Evolutionary conservation across 2,113 vertebrate genomes (phyloP).

Genomic region (Conger conger): DNA sequence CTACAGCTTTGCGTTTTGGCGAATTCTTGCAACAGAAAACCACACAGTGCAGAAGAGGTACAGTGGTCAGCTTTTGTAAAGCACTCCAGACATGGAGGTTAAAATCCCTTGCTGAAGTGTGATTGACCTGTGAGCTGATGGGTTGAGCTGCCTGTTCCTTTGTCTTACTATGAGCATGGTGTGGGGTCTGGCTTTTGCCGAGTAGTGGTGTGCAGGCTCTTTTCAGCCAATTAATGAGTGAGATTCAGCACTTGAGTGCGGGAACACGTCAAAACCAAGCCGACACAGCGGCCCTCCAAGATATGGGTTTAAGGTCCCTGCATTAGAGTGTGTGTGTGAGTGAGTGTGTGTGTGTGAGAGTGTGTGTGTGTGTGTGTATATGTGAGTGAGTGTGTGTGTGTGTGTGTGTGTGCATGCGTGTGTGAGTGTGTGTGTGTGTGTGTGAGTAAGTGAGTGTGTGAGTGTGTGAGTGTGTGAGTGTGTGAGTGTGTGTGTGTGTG

Average conservation of each 20-base stretch:
- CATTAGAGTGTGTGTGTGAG: too few species aligned
- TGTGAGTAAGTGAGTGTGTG: conserved; percentile 7
- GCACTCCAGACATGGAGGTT: neutral
- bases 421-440: neutral
- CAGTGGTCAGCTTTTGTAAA: neutral
- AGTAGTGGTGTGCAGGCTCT: too few species aligned
- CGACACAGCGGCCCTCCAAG: too few species aligned
- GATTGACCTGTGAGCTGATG: neutral
- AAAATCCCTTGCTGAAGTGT: neutral
- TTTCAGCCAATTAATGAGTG: too few species aligned
- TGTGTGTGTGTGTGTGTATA: too few species aligned
- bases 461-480: neutral
- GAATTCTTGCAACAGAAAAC: neutral
- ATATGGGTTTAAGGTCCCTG: too few species aligned
- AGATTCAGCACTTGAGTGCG: too few species aligned
- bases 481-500: neutral
- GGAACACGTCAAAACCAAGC: too few species aligned
- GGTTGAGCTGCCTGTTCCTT: neutral
- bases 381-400: too few species aligned
- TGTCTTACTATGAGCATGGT: neutral
- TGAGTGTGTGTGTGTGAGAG: too few species aligned
- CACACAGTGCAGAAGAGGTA: neutral
- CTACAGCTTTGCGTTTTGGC: neutral
- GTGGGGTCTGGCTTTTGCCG: neutral
- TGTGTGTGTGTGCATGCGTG: neutral